These are phyloP conservation scores for Neodiprion pinetum DNA, from an alignment of 1,140 invertebrate genomes.

Conservation along the genomic window DNA sequence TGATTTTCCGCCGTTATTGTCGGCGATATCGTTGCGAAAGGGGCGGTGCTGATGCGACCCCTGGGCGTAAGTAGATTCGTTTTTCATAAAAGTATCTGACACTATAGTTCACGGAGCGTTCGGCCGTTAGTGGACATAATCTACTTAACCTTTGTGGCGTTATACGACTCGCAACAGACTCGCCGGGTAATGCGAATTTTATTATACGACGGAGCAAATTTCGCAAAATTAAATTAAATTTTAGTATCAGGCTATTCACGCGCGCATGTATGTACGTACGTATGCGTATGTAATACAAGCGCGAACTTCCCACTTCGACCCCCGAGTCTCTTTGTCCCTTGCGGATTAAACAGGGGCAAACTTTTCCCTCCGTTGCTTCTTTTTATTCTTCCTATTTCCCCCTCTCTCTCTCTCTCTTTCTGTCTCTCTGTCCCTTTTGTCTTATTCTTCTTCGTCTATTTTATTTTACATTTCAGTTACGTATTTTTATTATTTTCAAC, in stretches of 20 bases:
- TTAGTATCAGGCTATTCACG: background rate
- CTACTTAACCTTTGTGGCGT: slow-evolving; percentile 2
- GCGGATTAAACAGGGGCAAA: background rate
- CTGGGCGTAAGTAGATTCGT: no score
- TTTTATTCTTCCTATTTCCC: no score
- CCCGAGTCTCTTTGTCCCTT: background rate
- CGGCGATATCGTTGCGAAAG: no score
- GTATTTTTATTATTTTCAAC: no score
- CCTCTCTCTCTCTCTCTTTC: no score
- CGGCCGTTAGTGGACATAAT: background rate
- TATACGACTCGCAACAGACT: background rate
- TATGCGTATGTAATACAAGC: background rate
- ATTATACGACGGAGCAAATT: background rate
- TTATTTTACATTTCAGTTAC: no score
- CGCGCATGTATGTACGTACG: background rate
- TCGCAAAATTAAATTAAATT: slow-evolving; percentile 6
- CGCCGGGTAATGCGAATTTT: background rate
- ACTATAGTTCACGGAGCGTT: background rate
- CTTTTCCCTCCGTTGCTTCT: no score
- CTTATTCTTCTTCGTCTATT: no score
- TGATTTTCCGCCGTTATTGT: no score
- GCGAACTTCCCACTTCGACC: background rate
- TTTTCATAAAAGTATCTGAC: background rate
- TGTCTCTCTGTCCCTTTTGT: no score
- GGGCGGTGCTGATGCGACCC: no score